These are phyloP conservation scores for Tragelaphus strepsiceros DNA, from an alignment of 2,113 vertebrate species.

Conservation along the genomic window DNA sequence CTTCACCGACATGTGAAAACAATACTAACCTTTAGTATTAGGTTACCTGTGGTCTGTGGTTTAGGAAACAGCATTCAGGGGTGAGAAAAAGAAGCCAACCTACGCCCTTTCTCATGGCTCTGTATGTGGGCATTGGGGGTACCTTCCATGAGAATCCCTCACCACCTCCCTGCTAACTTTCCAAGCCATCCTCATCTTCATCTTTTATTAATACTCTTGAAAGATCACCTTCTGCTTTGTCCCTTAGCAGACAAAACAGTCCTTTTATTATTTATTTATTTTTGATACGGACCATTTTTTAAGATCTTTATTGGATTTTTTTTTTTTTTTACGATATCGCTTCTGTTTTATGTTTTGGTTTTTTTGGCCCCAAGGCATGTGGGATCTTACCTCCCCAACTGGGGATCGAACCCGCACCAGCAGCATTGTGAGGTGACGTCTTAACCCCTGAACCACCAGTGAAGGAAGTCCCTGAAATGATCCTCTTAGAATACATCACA, in stretches of 20 bases:
- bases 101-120: neutral
- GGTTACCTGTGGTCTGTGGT: neutral
- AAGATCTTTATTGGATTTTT: neutral
- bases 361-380: neutral
- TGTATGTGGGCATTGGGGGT: rapidly evolving
- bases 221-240: neutral
- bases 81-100: neutral
- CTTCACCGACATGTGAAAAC: neutral
- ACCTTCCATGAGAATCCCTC: neutral
- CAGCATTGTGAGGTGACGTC: neutral
- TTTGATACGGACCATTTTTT: neutral
- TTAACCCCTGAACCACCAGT: neutral
- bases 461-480: neutral
- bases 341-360: neutral
- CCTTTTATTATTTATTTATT: neutral
- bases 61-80: neutral
- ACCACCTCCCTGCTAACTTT: neutral
- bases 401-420: neutral
- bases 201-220: neutral
- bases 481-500: neutral
- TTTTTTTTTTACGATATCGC: neutral
- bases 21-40: neutral
- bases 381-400: neutral
- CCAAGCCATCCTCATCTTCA: neutral
- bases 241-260: neutral